A percentile compares a stretch with the other conserved stretches of the same genome.
Evolutionary conservation across 2,888 invertebrate genomes (phyloP).

Genomic region (Neria commutata): DNA sequence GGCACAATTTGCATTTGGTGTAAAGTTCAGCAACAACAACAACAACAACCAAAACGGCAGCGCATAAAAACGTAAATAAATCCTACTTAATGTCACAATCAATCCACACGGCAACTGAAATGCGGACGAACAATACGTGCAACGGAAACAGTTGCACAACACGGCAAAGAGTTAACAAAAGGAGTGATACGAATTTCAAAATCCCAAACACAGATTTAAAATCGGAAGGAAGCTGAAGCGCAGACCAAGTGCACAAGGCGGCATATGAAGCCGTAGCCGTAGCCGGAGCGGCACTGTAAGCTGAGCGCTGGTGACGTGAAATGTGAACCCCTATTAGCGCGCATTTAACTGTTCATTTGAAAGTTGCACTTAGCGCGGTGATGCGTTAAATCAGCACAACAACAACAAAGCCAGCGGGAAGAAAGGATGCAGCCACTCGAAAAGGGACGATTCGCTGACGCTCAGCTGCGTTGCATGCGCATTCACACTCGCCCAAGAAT

Average conservation of each 20-base stretch:
- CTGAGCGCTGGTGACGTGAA: slow-evolving; percentile 49
- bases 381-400: slow-evolving; percentile 58
- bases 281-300: slow-evolving; percentile 26
- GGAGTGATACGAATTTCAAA: slow-evolving; percentile 20
- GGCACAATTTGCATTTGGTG: slow-evolving; percentile 50
- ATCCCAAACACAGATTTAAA: slow-evolving; percentile 3
- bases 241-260: neutral
- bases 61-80: slow-evolving; percentile 57
- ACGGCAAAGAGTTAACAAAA: slow-evolving; percentile 27
- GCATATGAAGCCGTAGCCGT: neutral
- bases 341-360: slow-evolving; percentile 60
- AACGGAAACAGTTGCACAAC: neutral
- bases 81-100: slow-evolving; percentile 61
- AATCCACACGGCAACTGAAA: slow-evolving; percentile 49
- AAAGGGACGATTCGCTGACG: slow-evolving; percentile 7
- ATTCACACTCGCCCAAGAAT: slow-evolving; percentile 7
- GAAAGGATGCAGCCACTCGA: slow-evolving; percentile 32
- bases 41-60: slow-evolving; percentile 20
- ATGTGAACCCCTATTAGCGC: slow-evolving; percentile 60
- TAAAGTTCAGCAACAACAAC: slow-evolving; percentile 29
- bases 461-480: slow-evolving; percentile 26
- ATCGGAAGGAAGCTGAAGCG: neutral
- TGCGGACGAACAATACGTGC: slow-evolving; percentile 10
- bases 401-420: slow-evolving; percentile 28
- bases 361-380: slow-evolving; percentile 56